Evolutionary conservation across 2,113 vertebrate genomes (phyloP), one percentile per base, ranked within the genome.

Genomic region (Nipponia nippon): DNA sequence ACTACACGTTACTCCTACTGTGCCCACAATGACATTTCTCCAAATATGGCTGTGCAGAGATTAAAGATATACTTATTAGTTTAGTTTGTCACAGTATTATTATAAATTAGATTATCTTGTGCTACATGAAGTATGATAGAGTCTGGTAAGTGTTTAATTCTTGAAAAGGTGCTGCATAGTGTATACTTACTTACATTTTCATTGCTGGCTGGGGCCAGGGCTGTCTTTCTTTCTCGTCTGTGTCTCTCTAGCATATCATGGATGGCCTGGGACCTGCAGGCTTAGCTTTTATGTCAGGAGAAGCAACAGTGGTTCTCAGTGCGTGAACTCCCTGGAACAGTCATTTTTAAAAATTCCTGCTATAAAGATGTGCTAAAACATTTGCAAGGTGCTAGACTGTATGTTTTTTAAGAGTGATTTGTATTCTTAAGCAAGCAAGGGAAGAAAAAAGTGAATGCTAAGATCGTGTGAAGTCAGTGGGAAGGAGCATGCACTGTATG

Each of bases 21-120:
- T 97, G 94, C 69, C 79, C 58, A 87, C 87, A 86, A 66, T 76
- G 95, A 96, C 94, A 89, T 84, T 94, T 94, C 87, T 95, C 73
- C 65, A 93, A 95, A 87, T 47, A 70, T 61, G 70, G 38, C 76
- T 95, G 76, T 83, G 85, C 70, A 94, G 89, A 90, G 75, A 89
- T 92, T 95, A 87, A 90, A 96, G 50, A 92, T 92, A 67, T 18
- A 80, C 62, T 87, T 93, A 87, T 46, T 93, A 56, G 89, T 87
- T 96, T 80, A 71, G 40, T 85, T 93, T 87, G 82, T 30, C 47
- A 82, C 23, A 27, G 29, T 85, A 80, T 80, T 93, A 85, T 65
- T 89, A 85, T 77, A 87, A 94, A 87, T 76, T 63, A 94, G 53
- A 67, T 91, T 88, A 67, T 75, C 50, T 79, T 92, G 55, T 77